These are phyloP conservation scores for Actinostola sp. DNA, from an alignment of 92 coral and sea anemone species.

Conservation along the genomic window DNA sequence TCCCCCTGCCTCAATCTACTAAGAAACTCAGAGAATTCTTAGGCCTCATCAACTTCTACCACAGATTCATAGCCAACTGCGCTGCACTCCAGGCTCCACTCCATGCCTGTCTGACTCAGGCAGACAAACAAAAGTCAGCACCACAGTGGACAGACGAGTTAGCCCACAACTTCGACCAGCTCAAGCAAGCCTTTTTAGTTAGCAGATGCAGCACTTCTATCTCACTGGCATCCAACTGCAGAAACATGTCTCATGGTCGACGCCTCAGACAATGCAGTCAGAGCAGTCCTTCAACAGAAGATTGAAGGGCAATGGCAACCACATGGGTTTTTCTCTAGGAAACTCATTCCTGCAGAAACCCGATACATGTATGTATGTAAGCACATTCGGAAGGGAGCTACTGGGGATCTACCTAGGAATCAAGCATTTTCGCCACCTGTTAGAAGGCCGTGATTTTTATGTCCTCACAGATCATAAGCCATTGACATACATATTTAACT, in stretches of 20 bases:
- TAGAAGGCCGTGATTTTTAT: too few relatives aligned
- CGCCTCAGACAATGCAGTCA: conserved; percentile 26
- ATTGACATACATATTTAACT: too few relatives aligned
- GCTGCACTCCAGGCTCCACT: too few relatives aligned
- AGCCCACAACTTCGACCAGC: too few relatives aligned
- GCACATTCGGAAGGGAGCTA: too few relatives aligned
- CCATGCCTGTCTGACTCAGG: conserved; percentile 28
- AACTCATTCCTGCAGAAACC: too few relatives aligned
- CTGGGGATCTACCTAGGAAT: too few relatives aligned
- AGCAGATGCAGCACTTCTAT: conserved; percentile 15
- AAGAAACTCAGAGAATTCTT: conserved; percentile 35
- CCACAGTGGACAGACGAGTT: not conserved
- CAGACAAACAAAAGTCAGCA: conserved; percentile 32
- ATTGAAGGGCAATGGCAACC: conserved; percentile 23
- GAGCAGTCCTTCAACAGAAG: conserved; percentile 40
- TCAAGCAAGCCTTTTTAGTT: not conserved
- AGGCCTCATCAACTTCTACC: conserved; percentile 44
- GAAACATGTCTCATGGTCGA: conserved; percentile 26
- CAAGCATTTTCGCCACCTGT: too few relatives aligned
- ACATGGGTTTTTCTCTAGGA: too few relatives aligned
- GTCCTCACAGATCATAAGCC: too few relatives aligned
- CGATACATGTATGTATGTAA: not conserved
- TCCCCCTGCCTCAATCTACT: conserved; percentile 14
- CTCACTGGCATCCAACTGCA: conserved; percentile 17
- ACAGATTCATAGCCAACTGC: conserved; percentile 20